Evolutionary conservation across 2,797 vertebrate species (phyloP), one percentile per base, ranked within the genome.

Genomic region (Caiman crocodilus): DNA sequence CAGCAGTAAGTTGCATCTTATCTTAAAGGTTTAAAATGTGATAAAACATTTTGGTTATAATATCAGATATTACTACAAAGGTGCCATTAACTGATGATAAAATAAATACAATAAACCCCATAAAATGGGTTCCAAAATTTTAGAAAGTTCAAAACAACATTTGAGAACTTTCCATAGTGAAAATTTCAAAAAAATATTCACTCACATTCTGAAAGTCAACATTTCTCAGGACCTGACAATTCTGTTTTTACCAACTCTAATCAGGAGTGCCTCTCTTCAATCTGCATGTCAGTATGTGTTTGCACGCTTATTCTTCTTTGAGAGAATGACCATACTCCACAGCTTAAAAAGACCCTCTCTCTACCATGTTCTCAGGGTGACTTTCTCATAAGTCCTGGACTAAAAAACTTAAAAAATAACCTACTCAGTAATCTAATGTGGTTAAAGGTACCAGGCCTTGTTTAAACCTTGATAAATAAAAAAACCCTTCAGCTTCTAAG

Each of bases 391-490:
- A 88, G 88, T 76, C 42, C 16, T 60, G 14, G 23, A 87, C 30
- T 58, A 17, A 60, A 85, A 50, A 57, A 75, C 28, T 42, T 59
- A 77, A 80, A 85, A 87, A 88, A 83, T 20, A 6, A 55, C 10
- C 35, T 75, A 79, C 15, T 81, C 3, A 30, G 28, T 6, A 25
- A 56, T 90, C 83, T 26, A 74, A 58, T 17, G 88, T 35, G 94
- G n/a, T 3, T 77, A 82, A 71, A 83, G 14, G 30, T 58, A 92
- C 18, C 18, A 90, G 74, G 76, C 42, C 28, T 88, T 89, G 11
- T 57, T 85, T 58, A 60, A 14, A 64, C 11, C 58, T 85, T 84
- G 21, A 61, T 86, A 85, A 94, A 88, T 76, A 73, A 76, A 90
- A 23, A 10, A 84, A n/a, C 4, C 1, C 80, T 20, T 83, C 57